phyloP scores from a whole-genome alignment of 2,888 invertebrate species.

The Pseudococcus viburni region DNA sequence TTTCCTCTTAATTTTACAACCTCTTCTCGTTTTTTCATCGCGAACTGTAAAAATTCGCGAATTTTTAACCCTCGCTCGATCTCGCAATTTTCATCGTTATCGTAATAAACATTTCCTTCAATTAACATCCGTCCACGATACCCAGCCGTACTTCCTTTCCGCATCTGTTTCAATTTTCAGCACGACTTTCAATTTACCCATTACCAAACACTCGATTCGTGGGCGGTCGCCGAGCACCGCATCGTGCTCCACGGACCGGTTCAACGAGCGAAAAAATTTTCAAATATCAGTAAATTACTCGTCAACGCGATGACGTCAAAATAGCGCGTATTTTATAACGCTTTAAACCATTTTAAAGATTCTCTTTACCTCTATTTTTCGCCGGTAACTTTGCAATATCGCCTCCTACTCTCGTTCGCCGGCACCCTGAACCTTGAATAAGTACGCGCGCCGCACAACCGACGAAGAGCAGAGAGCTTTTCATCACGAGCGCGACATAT shows the following conservation, averaged over 20 bases:
- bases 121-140: neutral
- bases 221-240: neutral
- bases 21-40: neutral
- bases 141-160: neutral
- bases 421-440: neutral
- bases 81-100: neutral
- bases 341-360: neutral
- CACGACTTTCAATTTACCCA: neutral
- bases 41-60: neutral
- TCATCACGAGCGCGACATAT: neutral
- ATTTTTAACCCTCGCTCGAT: neutral
- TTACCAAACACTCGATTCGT: neutral
- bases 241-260: too few species aligned
- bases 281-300: neutral
- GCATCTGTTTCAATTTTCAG: neutral
- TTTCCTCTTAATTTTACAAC: neutral
- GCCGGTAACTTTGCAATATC: neutral
- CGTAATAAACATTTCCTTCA: neutral
- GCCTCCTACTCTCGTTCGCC: neutral
- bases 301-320: slow-evolving; percentile 33
- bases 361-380: neutral
- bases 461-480: slow-evolving; percentile 5
- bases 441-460: neutral
- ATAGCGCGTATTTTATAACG: neutral
- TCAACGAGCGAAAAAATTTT: neutral